These are phyloP conservation scores for Andrena bucephala DNA, from an alignment of 2,888 invertebrate genomes.

Conservation along the genomic window DNA sequence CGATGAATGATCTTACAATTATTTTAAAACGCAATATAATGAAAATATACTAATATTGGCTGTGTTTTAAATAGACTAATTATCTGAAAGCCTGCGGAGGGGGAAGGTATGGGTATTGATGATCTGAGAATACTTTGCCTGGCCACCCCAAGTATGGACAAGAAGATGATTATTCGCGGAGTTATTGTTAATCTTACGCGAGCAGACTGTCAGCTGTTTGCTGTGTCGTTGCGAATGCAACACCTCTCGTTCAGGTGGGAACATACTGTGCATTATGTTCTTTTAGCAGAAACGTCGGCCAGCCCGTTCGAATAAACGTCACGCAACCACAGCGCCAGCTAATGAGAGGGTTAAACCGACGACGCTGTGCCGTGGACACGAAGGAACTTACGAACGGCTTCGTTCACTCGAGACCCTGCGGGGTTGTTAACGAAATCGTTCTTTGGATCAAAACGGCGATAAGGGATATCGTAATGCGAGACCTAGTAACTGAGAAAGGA, in stretches of 20 bases:
- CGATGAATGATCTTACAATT: too few species aligned
- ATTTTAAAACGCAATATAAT: too few species aligned
- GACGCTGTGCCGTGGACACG: conserved; percentile 12
- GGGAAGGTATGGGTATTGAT: too few species aligned
- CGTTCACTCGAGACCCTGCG: conserved; percentile 39
- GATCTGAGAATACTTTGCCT: too few species aligned
- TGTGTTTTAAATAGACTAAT: too few species aligned
- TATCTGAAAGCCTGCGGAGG: too few species aligned
- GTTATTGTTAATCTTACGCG: conserved; percentile 13
- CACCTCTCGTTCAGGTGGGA: conserved; percentile 15
- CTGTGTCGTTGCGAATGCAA: not conserved
- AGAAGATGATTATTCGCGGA: conserved; percentile 1
- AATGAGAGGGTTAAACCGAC: conserved; percentile 24
- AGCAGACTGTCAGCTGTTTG: conserved; percentile 10
- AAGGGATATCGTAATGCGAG: not conserved
- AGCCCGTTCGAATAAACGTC: conserved; percentile 34
- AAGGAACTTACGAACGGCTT: conserved; percentile 12
- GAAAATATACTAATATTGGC: too few species aligned
- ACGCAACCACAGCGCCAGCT: conserved; percentile 22
- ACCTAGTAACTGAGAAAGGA: not conserved
- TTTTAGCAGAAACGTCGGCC: conserved; percentile 6
- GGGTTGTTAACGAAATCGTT: conserved; percentile 45
- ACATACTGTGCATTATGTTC: conserved; percentile 3
- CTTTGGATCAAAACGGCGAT: conserved; percentile 1
- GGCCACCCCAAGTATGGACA: too few species aligned